Conservation (phyloP, 2,888 invertebrate species). For the Pollenia griseotomentosa region DNA sequence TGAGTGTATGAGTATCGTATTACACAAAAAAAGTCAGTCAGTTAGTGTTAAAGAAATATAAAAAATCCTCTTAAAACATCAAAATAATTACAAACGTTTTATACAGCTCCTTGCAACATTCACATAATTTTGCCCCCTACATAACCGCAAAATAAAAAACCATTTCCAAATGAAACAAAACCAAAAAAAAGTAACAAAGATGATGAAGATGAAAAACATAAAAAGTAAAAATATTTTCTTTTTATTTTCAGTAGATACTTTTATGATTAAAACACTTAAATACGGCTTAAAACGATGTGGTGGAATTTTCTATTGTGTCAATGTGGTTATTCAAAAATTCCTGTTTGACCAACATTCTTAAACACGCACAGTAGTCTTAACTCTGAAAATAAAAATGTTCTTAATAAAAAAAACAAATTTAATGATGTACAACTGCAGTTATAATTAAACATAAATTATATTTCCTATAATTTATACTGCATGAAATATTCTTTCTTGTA, state of each 20-base stretch:
- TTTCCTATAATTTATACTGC: too few species aligned
- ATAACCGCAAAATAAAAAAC: conserved; percentile 1
- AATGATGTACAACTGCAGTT: too few species aligned
- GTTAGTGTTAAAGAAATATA: conserved; percentile 7
- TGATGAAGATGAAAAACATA: neutral
- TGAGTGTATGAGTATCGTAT: neutral
- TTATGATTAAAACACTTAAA: conserved; percentile 49
- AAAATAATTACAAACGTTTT: conserved; percentile 35
- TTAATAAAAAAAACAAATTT: too few species aligned
- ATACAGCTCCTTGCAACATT: neutral
- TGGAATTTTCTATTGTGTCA: conserved; percentile 23
- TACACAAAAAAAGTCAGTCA: conserved; percentile 7
- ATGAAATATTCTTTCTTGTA: too few species aligned
- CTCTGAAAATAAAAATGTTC: too few species aligned
- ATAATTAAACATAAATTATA: too few species aligned
- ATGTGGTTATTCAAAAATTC: neutral
- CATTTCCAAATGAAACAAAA: too few species aligned
- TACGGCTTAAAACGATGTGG: neutral
- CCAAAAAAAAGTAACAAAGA: neutral
- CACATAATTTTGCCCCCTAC: conserved; percentile 7
- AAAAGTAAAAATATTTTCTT: conserved; percentile 39
- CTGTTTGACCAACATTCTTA: neutral
- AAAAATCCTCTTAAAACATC: conserved; percentile 14
- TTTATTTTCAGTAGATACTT: conserved; percentile 7
- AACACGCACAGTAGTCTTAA: too few species aligned